These are phyloP conservation scores for Apeltes quadracus DNA, from an alignment of 2,113 vertebrate species.

Conservation along the genomic window DNA sequence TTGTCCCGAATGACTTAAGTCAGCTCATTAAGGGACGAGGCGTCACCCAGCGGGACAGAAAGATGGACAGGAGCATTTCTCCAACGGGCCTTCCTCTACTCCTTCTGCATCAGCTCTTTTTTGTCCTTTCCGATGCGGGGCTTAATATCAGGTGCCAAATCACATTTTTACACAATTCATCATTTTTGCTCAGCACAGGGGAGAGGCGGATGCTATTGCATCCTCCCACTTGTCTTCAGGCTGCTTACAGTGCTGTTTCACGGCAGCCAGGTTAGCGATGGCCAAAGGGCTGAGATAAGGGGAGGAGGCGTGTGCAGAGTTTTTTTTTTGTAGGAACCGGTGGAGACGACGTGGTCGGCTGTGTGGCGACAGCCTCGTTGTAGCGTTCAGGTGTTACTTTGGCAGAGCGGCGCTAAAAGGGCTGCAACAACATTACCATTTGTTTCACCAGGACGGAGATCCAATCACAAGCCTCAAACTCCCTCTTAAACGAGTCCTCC, in stretches of 20 bases:
- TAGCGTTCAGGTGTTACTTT: conserved; percentile 17
- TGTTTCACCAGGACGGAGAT: conserved; percentile 10
- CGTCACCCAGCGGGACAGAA: conserved; percentile 58
- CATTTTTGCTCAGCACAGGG: conserved; percentile 64
- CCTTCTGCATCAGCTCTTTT: conserved; percentile 69
- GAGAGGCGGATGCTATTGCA: conserved; percentile 56
- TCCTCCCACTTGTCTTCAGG: conserved; percentile 68
- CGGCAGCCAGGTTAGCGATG: conserved; percentile 40
- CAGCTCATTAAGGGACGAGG: conserved; percentile 69
- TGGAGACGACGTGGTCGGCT: background rate
- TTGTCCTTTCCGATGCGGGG: conserved; percentile 36
- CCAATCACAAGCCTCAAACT: background rate
- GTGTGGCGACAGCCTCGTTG: conserved; percentile 24
- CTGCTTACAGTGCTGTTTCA: conserved; percentile 71
- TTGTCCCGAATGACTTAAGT: conserved; percentile 71
- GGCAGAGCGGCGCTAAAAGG: conserved; percentile 16
- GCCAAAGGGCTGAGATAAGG: conserved; percentile 32
- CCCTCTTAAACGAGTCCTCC: background rate
- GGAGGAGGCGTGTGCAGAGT: conserved; percentile 9
- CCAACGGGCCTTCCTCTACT: conserved; percentile 55
- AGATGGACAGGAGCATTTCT: conserved; percentile 53
- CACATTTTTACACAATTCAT: conserved; percentile 76
- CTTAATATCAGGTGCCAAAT: conserved; percentile 70
- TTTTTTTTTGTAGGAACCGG: conserved; percentile 2
- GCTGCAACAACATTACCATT: conserved; percentile 14